phyloP scores from a whole-genome alignment of 2,113 vertebrate genomes.

The Coryphaenoides rupestris region DNA sequence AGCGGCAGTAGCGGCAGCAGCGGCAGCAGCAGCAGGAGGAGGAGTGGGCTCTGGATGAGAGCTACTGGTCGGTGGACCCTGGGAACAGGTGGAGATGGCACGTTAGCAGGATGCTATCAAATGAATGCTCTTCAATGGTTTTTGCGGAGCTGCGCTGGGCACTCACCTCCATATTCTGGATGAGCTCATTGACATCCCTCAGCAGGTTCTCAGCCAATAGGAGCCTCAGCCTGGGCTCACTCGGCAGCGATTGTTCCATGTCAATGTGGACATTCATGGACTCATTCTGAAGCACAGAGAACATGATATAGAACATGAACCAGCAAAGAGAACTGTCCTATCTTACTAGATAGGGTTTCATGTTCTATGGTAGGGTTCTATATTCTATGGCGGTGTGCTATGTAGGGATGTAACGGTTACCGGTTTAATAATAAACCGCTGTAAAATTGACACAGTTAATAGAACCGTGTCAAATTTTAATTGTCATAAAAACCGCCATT shows the following conservation, averaged over 20 bases:
- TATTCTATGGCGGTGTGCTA: too few species aligned
- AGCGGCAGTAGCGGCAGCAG: constrained; percentile 12
- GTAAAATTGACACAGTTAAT: too few species aligned
- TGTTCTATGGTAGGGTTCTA: too few species aligned
- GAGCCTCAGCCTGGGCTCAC: constrained; percentile 85
- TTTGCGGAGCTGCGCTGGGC: not conserved
- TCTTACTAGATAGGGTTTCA: too few species aligned
- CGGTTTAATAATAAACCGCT: too few species aligned
- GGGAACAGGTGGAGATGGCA: not conserved
- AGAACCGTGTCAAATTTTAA: too few species aligned
- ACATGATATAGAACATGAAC: too few species aligned
- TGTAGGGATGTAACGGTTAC: too few species aligned
- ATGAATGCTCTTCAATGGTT: too few species aligned
- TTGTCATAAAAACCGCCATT: too few species aligned
- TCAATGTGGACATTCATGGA: constrained; percentile 89
- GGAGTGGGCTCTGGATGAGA: constrained; percentile 3
- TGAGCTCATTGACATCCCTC: constrained; percentile 79
- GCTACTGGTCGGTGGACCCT: not conserved
- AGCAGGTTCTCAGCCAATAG: constrained; percentile 87
- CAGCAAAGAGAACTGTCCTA: too few species aligned
- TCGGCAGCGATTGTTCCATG: constrained; percentile 83
- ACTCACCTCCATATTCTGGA: constrained; percentile 82
- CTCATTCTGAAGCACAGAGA: constrained; percentile 68
- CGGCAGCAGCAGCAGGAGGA: constrained; percentile 21
- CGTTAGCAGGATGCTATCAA: too few species aligned